Percentiles rank a stretch among this genome's conserved stretches.
These are phyloP conservation scores for Verasper variegatus DNA, from an alignment of 2,113 vertebrate genomes.

Conservation along the genomic window DNA sequence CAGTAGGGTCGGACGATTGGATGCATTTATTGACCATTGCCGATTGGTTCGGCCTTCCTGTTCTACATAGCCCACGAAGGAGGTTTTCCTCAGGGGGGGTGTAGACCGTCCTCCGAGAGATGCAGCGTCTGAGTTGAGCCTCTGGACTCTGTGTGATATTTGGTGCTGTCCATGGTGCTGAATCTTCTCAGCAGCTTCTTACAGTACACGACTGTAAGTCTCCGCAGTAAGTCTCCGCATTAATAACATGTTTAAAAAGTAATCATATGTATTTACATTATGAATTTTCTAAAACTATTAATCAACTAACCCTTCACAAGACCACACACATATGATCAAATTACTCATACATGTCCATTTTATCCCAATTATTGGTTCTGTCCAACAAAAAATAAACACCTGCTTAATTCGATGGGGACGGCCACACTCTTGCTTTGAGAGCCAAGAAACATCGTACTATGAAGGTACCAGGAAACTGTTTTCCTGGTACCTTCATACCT, in stretches of 20 bases:
- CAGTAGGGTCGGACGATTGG: neutral
- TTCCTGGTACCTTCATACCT: no score
- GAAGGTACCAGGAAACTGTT: neutral
- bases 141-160: neutral
- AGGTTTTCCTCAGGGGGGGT: no score
- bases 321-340: neutral
- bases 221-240: no score
- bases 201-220: no score
- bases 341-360: neutral
- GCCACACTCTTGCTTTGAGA: neutral
- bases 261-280: no score
- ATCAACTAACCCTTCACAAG: no score
- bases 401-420: neutral
- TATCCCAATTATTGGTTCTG: neutral
- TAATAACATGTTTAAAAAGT: no score
- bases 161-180: slow-evolving; percentile 45
- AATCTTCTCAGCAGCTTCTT: neutral
- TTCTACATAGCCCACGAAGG: no score
- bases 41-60: no score
- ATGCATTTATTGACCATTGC: no score
- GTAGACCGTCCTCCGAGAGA: neutral
- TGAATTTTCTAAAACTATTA: no score
- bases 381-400: neutral
- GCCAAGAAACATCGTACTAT: neutral
- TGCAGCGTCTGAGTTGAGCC: no score